Evolutionary conservation across 2,888 invertebrate genomes (phyloP), one percentile per base, ranked within the genome.

Genomic region (Pharmacophagus antenor): DNA sequence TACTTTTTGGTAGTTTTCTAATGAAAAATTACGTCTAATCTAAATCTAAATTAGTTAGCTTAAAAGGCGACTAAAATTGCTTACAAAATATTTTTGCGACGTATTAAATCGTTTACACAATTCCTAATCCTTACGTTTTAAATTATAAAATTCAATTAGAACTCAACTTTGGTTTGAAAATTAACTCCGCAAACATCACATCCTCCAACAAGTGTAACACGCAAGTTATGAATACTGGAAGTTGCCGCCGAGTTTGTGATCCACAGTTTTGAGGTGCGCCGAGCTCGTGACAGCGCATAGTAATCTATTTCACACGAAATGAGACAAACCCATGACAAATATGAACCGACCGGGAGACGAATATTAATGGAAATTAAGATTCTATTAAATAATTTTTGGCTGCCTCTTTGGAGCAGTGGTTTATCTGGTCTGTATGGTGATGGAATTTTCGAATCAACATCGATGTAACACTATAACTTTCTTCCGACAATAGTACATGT

Each of bases 241-340:
- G 74, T 78, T 79, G 71, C 70, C 68, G 67, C 66, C 65, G 66
- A 67, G 70, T 70, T 68, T 71, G 64, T 71, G 72, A 71, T 73
- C 69, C 73, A 66, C 67, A 74, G 74, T 73, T 75, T 70, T 76
- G 79, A 80, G 79, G 80, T 78, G 73, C 65, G 67, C 76, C 74
- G 62, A 70, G 70, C 62, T 70, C 82, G 78, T 83, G 84, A 75
- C 71, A 65, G 67, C 67, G 82, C 82, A 84, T 84, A 82, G 78
- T 82, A 82, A 82, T 82, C 74, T 69, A 72, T 71, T 75, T 72
- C 68, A 67, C 66, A 65, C 62, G 59, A 67, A 70, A 66, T 65
- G 68, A 72, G 76, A 70, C 71, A 73, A 68, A 75, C 71, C 70
- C 65, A 60, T 66, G 71, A 70, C 71, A 70, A 71, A 70, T 69